Evolutionary conservation across 2,113 vertebrate species (phyloP).

Genomic region (Rhinopomastus cyanomelas): DNA sequence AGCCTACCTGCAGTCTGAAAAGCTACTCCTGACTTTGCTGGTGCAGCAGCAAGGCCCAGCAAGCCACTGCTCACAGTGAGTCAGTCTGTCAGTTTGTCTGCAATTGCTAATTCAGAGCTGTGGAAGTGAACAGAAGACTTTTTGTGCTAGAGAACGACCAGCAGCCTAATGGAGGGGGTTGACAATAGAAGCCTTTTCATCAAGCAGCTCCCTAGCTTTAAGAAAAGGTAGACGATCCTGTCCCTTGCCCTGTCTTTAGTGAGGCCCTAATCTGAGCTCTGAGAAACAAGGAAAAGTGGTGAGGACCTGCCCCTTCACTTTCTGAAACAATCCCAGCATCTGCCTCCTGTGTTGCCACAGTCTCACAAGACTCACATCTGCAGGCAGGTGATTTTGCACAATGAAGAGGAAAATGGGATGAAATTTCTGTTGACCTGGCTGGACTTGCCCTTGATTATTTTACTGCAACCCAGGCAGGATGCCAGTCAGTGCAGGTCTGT

Average conservation of each 20-base stretch:
- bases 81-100: neutral
- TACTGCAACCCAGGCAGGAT: neutral
- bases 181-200: slow-evolving; percentile 47
- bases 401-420: neutral
- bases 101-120: neutral
- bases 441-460: neutral
- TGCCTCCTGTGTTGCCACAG: neutral
- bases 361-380: neutral
- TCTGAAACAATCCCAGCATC: neutral
- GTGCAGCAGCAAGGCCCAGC: neutral
- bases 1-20: neutral
- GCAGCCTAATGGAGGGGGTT: slow-evolving; percentile 10
- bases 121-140: slow-evolving; percentile 36
- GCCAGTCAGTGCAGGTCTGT: neutral
- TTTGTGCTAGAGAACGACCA: neutral
- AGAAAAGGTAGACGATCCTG: slow-evolving; percentile 29
- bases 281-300: neutral
- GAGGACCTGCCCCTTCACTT: neutral
- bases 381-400: neutral
- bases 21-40: neutral
- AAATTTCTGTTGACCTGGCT: neutral
- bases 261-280: neutral
- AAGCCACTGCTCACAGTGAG: neutral
- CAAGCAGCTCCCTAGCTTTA: neutral
- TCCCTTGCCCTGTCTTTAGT: neutral